These are phyloP conservation scores for Temnothorax unifasciatus DNA, from an alignment of 2,888 invertebrate genomes.

Conservation along the genomic window DNA sequence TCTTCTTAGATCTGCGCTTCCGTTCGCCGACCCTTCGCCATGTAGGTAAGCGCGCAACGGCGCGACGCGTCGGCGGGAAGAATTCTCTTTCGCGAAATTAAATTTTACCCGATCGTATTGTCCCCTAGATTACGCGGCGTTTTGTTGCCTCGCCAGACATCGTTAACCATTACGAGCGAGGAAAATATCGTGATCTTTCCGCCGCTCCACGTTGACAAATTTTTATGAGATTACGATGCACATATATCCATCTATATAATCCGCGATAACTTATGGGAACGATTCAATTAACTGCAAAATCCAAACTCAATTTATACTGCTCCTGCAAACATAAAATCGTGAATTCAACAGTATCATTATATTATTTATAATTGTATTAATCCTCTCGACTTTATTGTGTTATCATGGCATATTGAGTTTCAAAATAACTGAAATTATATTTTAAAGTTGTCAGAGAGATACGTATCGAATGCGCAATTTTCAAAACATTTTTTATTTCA, in stretches of 20 bases:
- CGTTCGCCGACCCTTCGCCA: conserved; percentile 40
- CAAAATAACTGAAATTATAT: background rate
- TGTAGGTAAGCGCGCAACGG: conserved; percentile 2
- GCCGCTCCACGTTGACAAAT: conserved; percentile 37
- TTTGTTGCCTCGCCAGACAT: conserved; percentile 42
- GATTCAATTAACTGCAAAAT: conserved; percentile 20
- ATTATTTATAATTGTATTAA: background rate
- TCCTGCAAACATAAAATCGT: background rate
- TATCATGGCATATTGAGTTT: background rate
- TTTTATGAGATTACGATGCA: conserved; percentile 28
- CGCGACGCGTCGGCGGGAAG: conserved; percentile 6
- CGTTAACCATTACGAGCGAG: conserved; percentile 50
- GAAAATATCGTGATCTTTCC: conserved; percentile 23
- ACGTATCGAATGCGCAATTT: background rate
- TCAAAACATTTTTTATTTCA: background rate
- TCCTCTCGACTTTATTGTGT: background rate
- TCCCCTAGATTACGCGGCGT: conserved; percentile 40
- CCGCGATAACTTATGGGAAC: background rate
- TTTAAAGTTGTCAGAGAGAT: background rate
- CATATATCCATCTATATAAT: background rate
- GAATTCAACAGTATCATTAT: background rate
- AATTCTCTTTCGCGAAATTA: conserved; percentile 64
- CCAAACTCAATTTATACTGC: background rate
- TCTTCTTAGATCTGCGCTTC: conserved; percentile 71
- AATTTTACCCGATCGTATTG: conserved; percentile 63